These are phyloP conservation scores for Diarsia mendica DNA, from an alignment of 2,888 invertebrate species.

Conservation along the genomic window DNA sequence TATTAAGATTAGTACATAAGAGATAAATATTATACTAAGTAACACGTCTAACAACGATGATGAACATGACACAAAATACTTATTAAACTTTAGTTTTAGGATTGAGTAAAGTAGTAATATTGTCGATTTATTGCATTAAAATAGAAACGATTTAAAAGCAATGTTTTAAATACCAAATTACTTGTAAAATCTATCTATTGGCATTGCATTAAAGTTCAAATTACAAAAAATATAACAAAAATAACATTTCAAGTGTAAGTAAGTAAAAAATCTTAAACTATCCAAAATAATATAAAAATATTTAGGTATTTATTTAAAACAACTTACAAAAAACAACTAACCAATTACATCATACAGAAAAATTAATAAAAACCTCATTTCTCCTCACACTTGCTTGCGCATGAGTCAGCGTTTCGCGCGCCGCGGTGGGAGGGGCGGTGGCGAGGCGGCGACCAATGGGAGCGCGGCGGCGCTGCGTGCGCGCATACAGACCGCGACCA, in stretches of 20 bases:
- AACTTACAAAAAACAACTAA: neutral
- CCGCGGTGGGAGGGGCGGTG: conserved; percentile 84
- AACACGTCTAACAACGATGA: neutral
- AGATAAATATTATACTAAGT: conserved; percentile 27
- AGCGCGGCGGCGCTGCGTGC: conserved; percentile 73
- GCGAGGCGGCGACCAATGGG: conserved; percentile 82
- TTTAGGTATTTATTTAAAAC: neutral
- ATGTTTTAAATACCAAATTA: neutral
- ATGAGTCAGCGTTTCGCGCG: conserved; percentile 77
- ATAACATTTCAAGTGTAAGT: neutral
- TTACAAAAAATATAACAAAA: neutral
- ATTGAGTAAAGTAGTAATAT: neutral
- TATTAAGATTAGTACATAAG: neutral
- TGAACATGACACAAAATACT: neutral
- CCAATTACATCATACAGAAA: conserved; percentile 42
- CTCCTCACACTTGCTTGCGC: conserved; percentile 59
- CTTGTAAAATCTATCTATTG: neutral
- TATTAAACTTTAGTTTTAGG: neutral
- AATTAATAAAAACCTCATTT: conserved; percentile 43
- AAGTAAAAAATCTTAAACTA: neutral
- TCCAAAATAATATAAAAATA: neutral
- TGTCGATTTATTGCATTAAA: neutral
- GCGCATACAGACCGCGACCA: conserved; percentile 76
- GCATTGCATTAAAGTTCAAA: neutral
- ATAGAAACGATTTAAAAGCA: neutral